These are phyloP conservation scores for Mionectes olivaceus DNA, from an alignment of 2,797 vertebrate species.

Conservation along the genomic window DNA sequence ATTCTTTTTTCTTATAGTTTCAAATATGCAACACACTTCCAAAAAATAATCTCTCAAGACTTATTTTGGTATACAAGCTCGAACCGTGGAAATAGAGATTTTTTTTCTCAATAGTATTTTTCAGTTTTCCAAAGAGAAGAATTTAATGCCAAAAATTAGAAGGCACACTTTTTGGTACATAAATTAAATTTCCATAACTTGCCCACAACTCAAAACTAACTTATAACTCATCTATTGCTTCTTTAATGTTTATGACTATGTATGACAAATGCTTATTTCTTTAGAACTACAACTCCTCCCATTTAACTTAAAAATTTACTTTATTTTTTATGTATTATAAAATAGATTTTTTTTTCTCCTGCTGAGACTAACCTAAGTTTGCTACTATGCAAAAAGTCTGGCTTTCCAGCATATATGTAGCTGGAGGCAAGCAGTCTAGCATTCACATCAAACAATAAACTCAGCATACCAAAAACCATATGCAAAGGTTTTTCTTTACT, in stretches of 20 bases:
- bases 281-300: neutral
- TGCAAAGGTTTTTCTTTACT: constrained; percentile 37
- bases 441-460: constrained; percentile 43
- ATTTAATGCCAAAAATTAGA: neutral
- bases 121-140: neutral
- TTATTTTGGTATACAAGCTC: neutral
- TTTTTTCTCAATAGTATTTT: neutral
- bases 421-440: neutral
- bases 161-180: neutral
- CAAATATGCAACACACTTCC: neutral
- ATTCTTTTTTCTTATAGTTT: neutral
- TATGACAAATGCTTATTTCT: neutral
- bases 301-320: neutral
- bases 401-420: neutral
- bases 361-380: neutral
- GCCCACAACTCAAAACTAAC: neutral
- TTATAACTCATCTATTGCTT: neutral
- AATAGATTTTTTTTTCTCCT: neutral
- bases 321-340: neutral
- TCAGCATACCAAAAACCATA: constrained; percentile 27
- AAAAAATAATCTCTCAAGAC: neutral
- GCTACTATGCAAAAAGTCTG: neutral
- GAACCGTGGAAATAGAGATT: neutral
- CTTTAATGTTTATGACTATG: neutral
- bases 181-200: neutral